Percentiles rank a stretch among this genome's conserved stretches.
Evolutionary conservation across 2,888 invertebrate species (phyloP).

Genomic region (Brenthis hecate): DNA sequence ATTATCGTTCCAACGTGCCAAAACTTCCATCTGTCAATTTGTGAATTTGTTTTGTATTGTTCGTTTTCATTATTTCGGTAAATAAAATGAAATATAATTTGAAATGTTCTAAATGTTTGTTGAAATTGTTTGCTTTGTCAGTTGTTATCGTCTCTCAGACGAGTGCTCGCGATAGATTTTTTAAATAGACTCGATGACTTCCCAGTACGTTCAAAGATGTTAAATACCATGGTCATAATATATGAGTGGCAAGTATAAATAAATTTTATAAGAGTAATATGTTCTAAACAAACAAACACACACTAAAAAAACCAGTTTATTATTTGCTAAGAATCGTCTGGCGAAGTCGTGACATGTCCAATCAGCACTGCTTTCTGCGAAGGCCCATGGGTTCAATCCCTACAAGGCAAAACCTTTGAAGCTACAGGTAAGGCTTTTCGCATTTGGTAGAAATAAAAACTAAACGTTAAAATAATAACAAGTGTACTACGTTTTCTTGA

Average conservation of each 20-base stretch:
- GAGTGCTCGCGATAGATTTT: neutral
- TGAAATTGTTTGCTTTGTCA: conserved; percentile 10
- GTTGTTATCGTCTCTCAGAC: conserved; percentile 11
- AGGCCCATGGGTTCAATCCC: no score
- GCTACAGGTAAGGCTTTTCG: no score
- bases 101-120: conserved; percentile 10
- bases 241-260: conserved; percentile 11
- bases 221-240: neutral
- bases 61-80: conserved; percentile 10
- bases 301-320: no score
- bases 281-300: no score
- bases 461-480: no score
- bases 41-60: conserved; percentile 6
- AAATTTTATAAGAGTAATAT: no score
- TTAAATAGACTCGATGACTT: neutral
- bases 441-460: no score
- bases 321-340: no score
- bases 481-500: neutral
- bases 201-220: neutral
- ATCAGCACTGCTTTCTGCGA: no score
- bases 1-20: conserved; percentile 60
- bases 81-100: conserved; percentile 4
- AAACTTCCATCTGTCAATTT: conserved; percentile 45
- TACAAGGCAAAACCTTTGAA: no score
- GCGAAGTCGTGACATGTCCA: no score